phyloP scores from a whole-genome alignment of 23 tunicate species.

The Corella eumyota region DNA sequence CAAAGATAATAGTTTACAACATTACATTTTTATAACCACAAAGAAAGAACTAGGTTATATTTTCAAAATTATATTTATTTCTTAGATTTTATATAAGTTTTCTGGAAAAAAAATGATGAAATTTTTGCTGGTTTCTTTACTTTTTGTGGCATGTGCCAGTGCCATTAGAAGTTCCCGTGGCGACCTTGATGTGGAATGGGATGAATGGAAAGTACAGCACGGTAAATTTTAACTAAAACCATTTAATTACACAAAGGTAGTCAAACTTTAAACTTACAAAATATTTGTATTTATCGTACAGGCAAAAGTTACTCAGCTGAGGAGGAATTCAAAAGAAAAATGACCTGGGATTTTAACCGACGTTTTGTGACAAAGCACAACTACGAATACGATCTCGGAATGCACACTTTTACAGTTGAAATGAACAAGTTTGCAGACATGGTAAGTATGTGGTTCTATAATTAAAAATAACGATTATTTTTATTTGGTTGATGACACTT shows the following conservation, averaged over 20 bases:
- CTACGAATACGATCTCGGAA: conserved; percentile 53
- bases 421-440: conserved; percentile 73
- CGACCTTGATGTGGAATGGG: conserved; percentile 21
- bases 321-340: conserved; percentile 37
- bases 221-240: conserved; percentile 14
- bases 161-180: conserved; percentile 16
- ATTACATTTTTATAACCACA: too few species aligned
- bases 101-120: too few species aligned
- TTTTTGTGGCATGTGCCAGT: conserved; percentile 15
- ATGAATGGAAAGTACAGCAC: conserved; percentile 36
- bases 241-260: neutral
- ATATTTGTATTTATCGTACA: neutral
- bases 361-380: conserved; percentile 43
- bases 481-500: too few species aligned
- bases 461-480: too few species aligned
- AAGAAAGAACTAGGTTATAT: too few species aligned
- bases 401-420: conserved; percentile 47
- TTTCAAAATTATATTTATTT: too few species aligned
- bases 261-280: neutral
- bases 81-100: too few species aligned
- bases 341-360: conserved; percentile 51
- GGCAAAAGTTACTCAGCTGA: conserved; percentile 40
- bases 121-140: conserved; percentile 33
- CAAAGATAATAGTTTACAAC: too few species aligned
- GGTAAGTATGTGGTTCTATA: too few species aligned